Conservation (phyloP, 2,888 invertebrate genomes). For the Leptarthrus brevirostris region DNA sequence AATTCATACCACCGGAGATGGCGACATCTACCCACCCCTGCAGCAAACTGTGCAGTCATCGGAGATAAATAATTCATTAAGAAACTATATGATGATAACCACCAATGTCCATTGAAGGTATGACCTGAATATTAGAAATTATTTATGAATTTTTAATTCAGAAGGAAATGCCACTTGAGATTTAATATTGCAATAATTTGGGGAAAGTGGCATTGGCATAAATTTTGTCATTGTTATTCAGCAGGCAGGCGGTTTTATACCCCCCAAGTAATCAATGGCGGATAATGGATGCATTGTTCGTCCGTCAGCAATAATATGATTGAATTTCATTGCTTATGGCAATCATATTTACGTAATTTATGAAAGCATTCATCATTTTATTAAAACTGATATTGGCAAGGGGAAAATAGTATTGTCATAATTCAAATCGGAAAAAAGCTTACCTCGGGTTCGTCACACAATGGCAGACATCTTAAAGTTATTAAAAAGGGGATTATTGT, state of each 20-base stretch:
- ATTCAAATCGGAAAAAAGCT: too few species aligned
- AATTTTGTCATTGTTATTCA: constrained; percentile 20
- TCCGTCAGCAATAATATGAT: too few species aligned
- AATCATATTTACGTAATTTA: too few species aligned
- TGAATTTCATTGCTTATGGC: too few species aligned
- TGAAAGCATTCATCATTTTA: too few species aligned
- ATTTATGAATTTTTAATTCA: background rate
- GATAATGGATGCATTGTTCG: constrained; percentile 22
- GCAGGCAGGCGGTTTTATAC: background rate
- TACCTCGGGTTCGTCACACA: too few species aligned
- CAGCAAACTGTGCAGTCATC: background rate
- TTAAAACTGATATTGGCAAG: too few species aligned
- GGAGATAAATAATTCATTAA: background rate
- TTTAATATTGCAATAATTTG: background rate
- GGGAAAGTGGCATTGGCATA: background rate
- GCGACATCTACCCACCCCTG: background rate
- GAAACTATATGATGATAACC: background rate
- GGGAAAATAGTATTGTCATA: too few species aligned
- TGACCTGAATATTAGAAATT: background rate
- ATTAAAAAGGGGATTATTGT: too few species aligned
- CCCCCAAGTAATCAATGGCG: too few species aligned
- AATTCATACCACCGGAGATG: background rate
- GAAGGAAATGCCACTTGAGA: background rate
- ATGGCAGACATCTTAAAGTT: too few species aligned
- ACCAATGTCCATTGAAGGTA: background rate